phyloP scores from a whole-genome alignment of 2,888 invertebrate species.

The Norana najaformis region DNA sequence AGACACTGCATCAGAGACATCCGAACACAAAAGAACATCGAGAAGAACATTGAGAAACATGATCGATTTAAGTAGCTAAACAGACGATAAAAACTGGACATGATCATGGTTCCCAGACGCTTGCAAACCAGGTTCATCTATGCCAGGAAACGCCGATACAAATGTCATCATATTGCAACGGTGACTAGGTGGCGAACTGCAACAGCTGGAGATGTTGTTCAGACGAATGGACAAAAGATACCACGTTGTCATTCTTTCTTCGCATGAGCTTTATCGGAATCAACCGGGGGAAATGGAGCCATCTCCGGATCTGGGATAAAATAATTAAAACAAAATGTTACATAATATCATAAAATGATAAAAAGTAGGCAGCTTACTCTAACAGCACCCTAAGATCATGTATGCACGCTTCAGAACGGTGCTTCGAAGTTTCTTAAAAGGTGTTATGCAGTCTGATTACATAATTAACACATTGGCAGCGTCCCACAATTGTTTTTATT shows the following conservation, averaged over 20 bases:
- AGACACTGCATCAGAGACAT: not conserved
- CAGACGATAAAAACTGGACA: not conserved
- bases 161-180: not conserved
- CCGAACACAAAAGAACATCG: not conserved
- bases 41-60: not conserved
- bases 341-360: not conserved
- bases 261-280: not conserved
- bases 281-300: not conserved
- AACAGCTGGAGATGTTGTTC: not conserved
- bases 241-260: not conserved
- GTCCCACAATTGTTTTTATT: too few relatives aligned
- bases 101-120: not conserved
- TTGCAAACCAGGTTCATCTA: not conserved
- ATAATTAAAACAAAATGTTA: not conserved
- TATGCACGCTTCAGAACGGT: too few relatives aligned
- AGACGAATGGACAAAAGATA: not conserved
- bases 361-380: not conserved
- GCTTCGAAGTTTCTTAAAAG: too few relatives aligned
- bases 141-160: not conserved
- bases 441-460: too few relatives aligned
- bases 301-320: not conserved
- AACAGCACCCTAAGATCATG: too few relatives aligned
- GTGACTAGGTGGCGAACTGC: conserved; percentile 13
- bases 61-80: not conserved
- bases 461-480: too few relatives aligned